Conservation (phyloP, 2,797 vertebrate genomes). For the Pipistrellus kuhlii region DNA sequence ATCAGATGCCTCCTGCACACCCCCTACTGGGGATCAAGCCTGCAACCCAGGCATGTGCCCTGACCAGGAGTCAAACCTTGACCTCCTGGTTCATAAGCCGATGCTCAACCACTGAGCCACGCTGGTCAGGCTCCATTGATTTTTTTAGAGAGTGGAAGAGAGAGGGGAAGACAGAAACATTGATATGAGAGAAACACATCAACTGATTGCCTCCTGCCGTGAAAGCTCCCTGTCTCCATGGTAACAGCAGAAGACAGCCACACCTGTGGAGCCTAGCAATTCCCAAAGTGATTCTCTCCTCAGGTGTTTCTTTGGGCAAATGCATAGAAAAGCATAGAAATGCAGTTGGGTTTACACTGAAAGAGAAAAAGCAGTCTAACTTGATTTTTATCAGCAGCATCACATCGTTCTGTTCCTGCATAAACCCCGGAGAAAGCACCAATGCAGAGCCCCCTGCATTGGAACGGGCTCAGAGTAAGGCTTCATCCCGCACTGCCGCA, state of each 20-base stretch:
- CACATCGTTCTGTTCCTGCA: not conserved
- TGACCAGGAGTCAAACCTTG: too few relatives aligned
- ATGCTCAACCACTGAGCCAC: too few relatives aligned
- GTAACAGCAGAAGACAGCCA: not conserved
- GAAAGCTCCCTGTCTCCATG: not conserved
- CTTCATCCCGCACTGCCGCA: not conserved
- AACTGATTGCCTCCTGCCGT: too few relatives aligned
- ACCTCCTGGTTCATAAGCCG: too few relatives aligned
- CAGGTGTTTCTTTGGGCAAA: not conserved
- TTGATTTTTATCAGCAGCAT: not conserved
- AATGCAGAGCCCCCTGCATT: not conserved
- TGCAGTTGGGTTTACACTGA: not conserved
- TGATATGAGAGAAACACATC: too few relatives aligned
- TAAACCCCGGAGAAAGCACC: not conserved
- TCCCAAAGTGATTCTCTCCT: not conserved
- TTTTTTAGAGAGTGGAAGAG: too few relatives aligned
- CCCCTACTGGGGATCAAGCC: too few relatives aligned
- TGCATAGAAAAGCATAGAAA: not conserved
- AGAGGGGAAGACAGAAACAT: too few relatives aligned
- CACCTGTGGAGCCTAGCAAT: not conserved
- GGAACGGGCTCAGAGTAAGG: not conserved
- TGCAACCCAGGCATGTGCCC: too few relatives aligned
- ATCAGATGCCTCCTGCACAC: too few relatives aligned
- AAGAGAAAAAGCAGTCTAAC: not conserved
- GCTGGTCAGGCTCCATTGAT: too few relatives aligned